Evolutionary conservation across 2,797 vertebrate species (phyloP).

Genomic region (Danio albolineatus): DNA sequence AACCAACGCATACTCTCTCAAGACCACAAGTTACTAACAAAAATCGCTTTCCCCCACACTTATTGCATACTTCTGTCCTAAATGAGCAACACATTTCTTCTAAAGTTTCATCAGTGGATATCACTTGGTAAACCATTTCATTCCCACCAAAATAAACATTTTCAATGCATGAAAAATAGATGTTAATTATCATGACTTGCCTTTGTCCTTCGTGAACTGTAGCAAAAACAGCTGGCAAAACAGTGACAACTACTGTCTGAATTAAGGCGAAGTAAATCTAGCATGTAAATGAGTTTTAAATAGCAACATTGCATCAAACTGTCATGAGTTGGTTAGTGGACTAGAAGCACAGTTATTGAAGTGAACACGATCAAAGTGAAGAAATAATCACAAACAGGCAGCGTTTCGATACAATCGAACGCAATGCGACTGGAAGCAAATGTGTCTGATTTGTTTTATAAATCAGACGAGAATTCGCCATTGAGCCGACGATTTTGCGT

Average conservation of each 20-base stretch:
- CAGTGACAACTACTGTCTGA: background rate
- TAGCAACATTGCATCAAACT: constrained; percentile 23
- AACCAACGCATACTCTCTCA: background rate
- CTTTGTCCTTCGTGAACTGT: background rate
- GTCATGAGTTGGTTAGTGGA: constrained; percentile 1
- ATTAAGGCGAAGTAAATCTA: background rate
- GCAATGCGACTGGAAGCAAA: background rate
- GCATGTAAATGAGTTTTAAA: background rate
- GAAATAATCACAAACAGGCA: no score
- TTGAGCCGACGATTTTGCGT: background rate
- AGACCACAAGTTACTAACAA: constrained; percentile 4
- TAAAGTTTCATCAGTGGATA: background rate
- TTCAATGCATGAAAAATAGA: background rate
- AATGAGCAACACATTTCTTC: background rate
- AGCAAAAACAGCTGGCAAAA: constrained; percentile 9
- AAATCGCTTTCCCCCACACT: background rate
- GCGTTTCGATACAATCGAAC: background rate
- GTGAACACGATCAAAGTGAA: background rate
- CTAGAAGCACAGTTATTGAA: background rate
- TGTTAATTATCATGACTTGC: constrained; percentile 10
- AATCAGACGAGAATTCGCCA: constrained; percentile 8
- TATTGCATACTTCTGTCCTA: background rate
- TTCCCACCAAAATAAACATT: background rate
- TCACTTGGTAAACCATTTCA: background rate
- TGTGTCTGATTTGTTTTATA: background rate